Percentiles rank a stretch among this genome's conserved stretches.
Conservation (phyloP, 2,113 vertebrate species). For the Lepus americanus region DNA sequence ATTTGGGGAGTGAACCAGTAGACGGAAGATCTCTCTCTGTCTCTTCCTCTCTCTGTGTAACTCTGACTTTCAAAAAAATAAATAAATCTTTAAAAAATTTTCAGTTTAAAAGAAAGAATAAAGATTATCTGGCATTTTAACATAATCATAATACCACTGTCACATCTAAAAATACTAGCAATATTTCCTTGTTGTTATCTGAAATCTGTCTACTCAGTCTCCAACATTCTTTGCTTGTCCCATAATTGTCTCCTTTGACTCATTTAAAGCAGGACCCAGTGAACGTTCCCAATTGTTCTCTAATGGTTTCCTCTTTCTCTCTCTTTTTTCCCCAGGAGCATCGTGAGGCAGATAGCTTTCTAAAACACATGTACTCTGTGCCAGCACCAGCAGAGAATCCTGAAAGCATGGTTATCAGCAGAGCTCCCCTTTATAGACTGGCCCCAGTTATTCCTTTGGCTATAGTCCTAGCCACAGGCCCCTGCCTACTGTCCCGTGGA, state of each 20-base stretch:
- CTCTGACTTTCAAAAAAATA: too few species aligned
- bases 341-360: not conserved
- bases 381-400: not conserved
- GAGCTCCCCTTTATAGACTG: not conserved
- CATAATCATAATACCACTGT: not conserved
- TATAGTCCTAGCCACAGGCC: not conserved
- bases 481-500: not conserved
- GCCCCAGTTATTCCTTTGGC: not conserved
- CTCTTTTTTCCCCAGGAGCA: not conserved
- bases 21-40: too few species aligned
- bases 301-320: not conserved
- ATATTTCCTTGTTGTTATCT: slow-evolving; percentile 13
- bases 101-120: not conserved
- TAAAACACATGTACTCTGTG: not conserved
- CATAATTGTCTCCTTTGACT: slow-evolving; percentile 17
- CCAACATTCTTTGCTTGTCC: slow-evolving; percentile 22
- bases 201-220: not conserved
- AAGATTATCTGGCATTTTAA: not conserved
- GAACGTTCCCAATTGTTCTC: not conserved
- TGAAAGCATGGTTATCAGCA: not conserved
- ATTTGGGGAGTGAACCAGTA: too few species aligned
- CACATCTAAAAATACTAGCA: slow-evolving; percentile 41
- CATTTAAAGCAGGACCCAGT: slow-evolving; percentile 46
- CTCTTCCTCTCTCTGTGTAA: too few species aligned
- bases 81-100: too few species aligned